phyloP scores from a whole-genome alignment of 2,113 vertebrate species.

The Solea senegalensis region DNA sequence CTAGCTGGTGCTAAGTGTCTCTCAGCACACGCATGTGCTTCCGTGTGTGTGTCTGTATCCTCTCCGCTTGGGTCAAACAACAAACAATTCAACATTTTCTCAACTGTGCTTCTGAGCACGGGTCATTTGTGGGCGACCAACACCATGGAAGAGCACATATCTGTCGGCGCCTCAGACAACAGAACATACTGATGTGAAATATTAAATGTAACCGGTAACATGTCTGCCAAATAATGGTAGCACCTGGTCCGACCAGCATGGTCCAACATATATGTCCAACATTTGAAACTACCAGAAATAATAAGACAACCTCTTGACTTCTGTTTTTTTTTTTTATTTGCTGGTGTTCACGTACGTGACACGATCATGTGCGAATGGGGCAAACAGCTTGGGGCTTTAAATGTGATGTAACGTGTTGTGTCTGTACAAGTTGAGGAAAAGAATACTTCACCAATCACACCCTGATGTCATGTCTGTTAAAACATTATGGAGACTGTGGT shows the following conservation, averaged over 20 bases:
- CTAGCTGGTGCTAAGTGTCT: constrained; percentile 23
- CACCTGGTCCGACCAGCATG: no score
- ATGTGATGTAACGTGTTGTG: constrained; percentile 22
- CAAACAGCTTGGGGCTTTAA: background rate
- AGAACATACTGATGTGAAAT: background rate
- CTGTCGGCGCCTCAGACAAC: background rate
- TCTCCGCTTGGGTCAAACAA: background rate
- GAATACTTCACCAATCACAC: constrained; percentile 7
- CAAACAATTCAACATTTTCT: background rate
- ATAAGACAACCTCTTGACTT: no score
- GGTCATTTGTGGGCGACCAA: background rate
- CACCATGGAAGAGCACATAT: background rate
- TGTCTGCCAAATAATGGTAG: no score
- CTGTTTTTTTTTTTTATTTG: no score
- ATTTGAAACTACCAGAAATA: no score
- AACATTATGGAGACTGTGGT: no score
- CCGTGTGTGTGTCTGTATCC: background rate
- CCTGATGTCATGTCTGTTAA: background rate
- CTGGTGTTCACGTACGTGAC: no score
- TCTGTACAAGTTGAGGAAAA: constrained; percentile 19
- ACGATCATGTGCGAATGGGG: no score
- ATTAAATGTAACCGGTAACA: constrained; percentile 4
- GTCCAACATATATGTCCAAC: no score
- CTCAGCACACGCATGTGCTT: background rate
- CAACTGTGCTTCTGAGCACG: background rate